A percentile compares a stretch with the other conserved stretches of the same genome.
phyloP scores from a whole-genome alignment of 2,113 vertebrate species.

The Ciconia boyciana region DNA sequence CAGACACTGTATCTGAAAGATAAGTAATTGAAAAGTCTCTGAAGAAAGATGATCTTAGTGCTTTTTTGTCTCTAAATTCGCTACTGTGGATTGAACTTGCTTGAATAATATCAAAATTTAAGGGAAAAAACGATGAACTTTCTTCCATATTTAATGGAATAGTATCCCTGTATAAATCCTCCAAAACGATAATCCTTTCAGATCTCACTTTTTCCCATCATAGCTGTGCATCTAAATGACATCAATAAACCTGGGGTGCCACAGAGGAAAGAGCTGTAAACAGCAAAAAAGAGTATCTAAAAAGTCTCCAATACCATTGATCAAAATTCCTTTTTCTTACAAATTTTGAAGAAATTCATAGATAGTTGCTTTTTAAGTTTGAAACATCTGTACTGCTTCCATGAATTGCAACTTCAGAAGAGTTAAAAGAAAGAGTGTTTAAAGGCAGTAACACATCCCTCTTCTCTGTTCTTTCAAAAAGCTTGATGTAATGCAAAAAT shows the following conservation, averaged over 20 bases:
- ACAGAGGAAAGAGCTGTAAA: neutral
- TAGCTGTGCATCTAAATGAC: neutral
- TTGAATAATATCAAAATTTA: neutral
- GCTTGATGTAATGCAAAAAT: neutral
- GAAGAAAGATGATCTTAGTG: neutral
- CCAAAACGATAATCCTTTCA: neutral
- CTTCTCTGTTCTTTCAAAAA: neutral
- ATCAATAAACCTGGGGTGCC: neutral
- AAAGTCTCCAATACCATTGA: neutral
- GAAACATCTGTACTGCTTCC: neutral
- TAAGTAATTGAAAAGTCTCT: neutral
- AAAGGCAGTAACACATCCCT: neutral
- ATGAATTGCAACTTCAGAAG: neutral
- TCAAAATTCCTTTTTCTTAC: neutral
- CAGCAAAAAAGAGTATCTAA: neutral
- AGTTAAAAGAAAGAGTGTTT: neutral
- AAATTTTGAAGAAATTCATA: neutral
- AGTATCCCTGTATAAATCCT: neutral
- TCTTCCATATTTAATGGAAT: neutral
- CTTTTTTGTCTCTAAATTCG: neutral
- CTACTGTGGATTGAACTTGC: neutral
- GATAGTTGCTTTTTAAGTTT: neutral
- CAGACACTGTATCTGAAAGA: neutral
- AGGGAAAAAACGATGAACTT: neutral
- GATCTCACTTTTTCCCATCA: neutral